Conservation (phyloP, 2,888 invertebrate species). For the Amitus sp. region DNA sequence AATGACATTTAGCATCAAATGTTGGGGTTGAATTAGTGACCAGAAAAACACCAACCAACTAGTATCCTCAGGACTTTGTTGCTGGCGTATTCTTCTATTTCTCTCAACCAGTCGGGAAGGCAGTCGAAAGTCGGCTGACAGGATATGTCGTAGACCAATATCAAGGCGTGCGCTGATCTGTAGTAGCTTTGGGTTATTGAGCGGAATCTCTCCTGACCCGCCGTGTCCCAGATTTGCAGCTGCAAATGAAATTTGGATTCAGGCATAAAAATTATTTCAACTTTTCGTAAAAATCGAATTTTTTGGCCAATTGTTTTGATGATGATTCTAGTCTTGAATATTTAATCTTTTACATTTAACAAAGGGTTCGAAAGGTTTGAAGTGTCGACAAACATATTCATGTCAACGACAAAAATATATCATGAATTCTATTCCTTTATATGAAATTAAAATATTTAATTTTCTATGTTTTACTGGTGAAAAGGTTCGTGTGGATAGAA, state of each 20-base stretch:
- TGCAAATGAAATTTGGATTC: conserved; percentile 65
- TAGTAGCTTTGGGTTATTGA: conserved; percentile 99
- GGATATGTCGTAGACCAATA: conserved; percentile 96
- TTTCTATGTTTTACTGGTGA: too few relatives aligned
- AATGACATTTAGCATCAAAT: conserved; percentile 9
- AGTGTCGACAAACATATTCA: background rate
- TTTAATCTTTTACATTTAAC: too few relatives aligned
- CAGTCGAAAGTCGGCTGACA: conserved; percentile 98
- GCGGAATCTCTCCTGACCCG: conserved; percentile 95
- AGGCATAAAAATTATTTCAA: too few relatives aligned
- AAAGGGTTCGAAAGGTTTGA: too few relatives aligned
- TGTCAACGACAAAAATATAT: background rate
- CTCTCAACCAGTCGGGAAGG: conserved; percentile 94
- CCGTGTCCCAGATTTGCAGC: conserved; percentile 99
- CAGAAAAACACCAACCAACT: conserved; percentile 90
- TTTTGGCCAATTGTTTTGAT: too few relatives aligned
- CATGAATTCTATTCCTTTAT: too few relatives aligned
- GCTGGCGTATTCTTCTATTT: conserved; percentile 98
- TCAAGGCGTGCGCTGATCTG: conserved; percentile 95
- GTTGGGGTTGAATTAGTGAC: background rate
- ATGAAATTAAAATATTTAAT: too few relatives aligned
- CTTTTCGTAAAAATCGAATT: too few relatives aligned
- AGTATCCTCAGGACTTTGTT: conserved; percentile 93
- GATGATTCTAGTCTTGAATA: too few relatives aligned
- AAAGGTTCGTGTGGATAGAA: too few relatives aligned